Evolutionary conservation across 2,113 vertebrate species (phyloP).

Genomic region (Cyrtonyx montezumae): DNA sequence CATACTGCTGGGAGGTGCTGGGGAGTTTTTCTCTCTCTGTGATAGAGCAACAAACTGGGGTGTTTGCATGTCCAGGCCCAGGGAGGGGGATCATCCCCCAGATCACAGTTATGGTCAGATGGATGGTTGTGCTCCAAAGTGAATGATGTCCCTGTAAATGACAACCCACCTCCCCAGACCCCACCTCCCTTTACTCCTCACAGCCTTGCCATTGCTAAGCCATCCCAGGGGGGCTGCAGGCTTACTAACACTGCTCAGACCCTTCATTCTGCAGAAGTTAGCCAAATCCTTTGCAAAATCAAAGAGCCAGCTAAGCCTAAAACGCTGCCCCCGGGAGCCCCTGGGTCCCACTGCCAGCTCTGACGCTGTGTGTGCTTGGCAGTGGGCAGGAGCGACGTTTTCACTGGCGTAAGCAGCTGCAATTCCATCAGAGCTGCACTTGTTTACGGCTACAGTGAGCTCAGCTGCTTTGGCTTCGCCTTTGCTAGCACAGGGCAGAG

Average conservation of each 20-base stretch:
- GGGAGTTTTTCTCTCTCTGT: not conserved
- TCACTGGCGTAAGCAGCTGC: not conserved
- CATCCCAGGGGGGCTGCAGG: constrained; percentile 10
- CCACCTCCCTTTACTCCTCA: not conserved
- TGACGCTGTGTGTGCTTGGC: not conserved
- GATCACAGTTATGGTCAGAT: not conserved
- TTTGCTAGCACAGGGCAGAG: not conserved
- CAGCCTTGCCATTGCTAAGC: not conserved
- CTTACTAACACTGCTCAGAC: not conserved
- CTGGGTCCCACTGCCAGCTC: not conserved
- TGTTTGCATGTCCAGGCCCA: not conserved
- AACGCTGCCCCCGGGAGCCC: not conserved
- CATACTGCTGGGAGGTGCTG: not conserved
- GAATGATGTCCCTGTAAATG: constrained; percentile 64
- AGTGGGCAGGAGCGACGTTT: not conserved
- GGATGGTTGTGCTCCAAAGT: constrained; percentile 46
- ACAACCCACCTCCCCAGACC: constrained; percentile 27
- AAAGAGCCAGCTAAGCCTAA: not conserved
- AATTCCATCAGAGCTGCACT: not conserved
- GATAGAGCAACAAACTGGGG: not conserved
- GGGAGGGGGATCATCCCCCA: not conserved
- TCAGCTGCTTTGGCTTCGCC: not conserved
- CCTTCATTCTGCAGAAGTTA: not conserved
- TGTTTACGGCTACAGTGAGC: not conserved
- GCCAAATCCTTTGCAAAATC: not conserved